Base-by-base conservation (phyloP, 2,797 vertebrate species). In the Leuciscus waleckii region DNA sequence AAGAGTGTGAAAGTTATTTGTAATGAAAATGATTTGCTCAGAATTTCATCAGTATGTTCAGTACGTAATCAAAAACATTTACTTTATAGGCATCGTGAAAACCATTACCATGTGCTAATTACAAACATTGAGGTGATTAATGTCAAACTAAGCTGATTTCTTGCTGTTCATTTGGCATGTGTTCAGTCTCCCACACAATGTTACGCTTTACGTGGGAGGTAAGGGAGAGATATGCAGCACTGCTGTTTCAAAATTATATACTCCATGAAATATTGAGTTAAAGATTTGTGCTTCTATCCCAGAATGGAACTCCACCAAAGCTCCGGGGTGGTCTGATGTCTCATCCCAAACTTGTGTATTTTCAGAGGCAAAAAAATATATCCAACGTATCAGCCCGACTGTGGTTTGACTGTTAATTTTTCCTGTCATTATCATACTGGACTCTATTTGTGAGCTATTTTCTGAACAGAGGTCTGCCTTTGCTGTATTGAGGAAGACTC, bases 231-330 rank as follows among this genome's bases (percentile, higher is more conserved):
- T 58, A 67, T 43, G 75, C 79, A 69, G 46, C 68, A 41, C 67
- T 65, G 54, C 41, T 29, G 43, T 86, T 67, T 51, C 23, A 37
- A 76, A 81, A 86, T 63, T 43, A 73, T 58, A 76, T 68, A 85
- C 54, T 71, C 69, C 56, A 63, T 86, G 82, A 89, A 85, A 82
- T 89, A 86, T 85, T 77, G 79, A 69, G 51, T 77, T 79, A 61
- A 67, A 75, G 80, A 86, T 83, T 76, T 58, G 81, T 73, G 74
- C n/a, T 69, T 69, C 81, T 51, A 35, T 86, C 61, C 88, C 65
- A 83, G 23, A 73, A 73, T 61, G 75, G 70, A 83, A 43, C 82
- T 70, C 68, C 85, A 83, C 86, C 75, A 86, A 84, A 82, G 17
- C 69, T 82, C 54, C 2, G 39, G 79, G 85, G 88, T 89, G 87